Evolutionary conservation across 2,113 vertebrate species (phyloP).

Genomic region (Thunnus thynnus): DNA sequence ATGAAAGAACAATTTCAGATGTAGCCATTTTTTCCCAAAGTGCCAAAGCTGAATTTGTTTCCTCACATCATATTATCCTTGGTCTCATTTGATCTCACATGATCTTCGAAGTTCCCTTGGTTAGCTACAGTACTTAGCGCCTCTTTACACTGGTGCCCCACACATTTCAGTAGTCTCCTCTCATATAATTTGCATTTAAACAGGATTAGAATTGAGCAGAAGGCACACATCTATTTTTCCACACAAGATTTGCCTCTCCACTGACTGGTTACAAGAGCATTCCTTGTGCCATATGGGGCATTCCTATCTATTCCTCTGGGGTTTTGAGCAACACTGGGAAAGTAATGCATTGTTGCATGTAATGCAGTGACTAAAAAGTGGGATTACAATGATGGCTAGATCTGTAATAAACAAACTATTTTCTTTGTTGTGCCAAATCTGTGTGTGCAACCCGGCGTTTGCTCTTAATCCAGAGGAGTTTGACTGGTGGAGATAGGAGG

Average conservation of each 20-base stretch:
- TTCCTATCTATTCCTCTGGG: conserved; percentile 8
- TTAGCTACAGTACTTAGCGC: not conserved
- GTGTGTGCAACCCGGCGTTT: conserved; percentile 54
- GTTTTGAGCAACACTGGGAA: conserved; percentile 35
- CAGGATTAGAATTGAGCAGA: conserved; percentile 23
- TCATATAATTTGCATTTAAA: conserved; percentile 30
- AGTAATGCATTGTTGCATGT: conserved; percentile 48
- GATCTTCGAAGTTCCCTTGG: not conserved
- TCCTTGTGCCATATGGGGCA: conserved; percentile 18
- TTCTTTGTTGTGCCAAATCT: conserved; percentile 61
- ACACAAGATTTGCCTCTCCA: conserved; percentile 8
- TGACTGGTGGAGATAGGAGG: conserved; percentile 57
- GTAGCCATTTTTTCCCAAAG: too few species aligned
- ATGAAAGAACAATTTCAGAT: too few species aligned
- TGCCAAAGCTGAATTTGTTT: too few species aligned
- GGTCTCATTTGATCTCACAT: not conserved
- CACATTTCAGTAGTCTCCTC: conserved; percentile 4
- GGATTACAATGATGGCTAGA: conserved; percentile 55
- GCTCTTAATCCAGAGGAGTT: conserved; percentile 66
- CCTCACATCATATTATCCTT: not conserved
- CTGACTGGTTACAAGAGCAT: conserved; percentile 3
- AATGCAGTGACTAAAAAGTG: conserved; percentile 52
- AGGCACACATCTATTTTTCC: not conserved
- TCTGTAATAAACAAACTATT: conserved; percentile 56
- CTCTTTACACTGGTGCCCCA: not conserved